Base-by-base conservation (phyloP, 1,140 invertebrate species). In the Uloborus diversus region DNA sequence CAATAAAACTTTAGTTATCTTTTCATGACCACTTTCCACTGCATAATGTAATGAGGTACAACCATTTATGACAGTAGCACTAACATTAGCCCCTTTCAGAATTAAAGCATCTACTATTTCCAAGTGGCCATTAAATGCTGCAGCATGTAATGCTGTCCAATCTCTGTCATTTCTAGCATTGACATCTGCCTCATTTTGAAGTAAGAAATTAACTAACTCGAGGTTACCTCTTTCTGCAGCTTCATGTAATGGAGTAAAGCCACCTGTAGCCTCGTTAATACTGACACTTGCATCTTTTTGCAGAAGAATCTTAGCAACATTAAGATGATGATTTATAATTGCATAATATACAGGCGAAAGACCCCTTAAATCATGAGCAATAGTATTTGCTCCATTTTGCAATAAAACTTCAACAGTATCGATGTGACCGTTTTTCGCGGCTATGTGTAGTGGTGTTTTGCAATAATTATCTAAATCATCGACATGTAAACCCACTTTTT, bases 381-480 rank as follows among this genome's bases (percentile, higher is more conserved):
- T 35, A 27, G 35, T 47, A 1, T 37, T 28, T 3, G 80, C 61
- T 30, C 53, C 30, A 9, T 51, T 1, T 20, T 66, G 33, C 32
- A 81, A 13, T 17, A 81, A 59, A 28, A 68, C 3, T 11, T 53
- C 53, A 0, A 70, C 33, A 51, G 42, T 23, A 20, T 23, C 23
- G 5, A 4, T 30, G 20, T 56, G 51, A 42, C 75, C 80, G 35
- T 81, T 81, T 65, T 62, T 4, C 11, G 53, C 81, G 3, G 64
- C 79, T 25, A 81, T 2, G 14, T 81, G 75, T 4, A 81, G 35
- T 7, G 80, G 75, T 14, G 76, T 80, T 49, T 53, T 17, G 3
- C 11, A 2, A 4, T 14, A 25, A 20, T 66, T 30, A 23, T 64
- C 42, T 11, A n/a, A 27, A 0, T 27, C 66, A 59, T 35, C 30